phyloP scores from a whole-genome alignment of 37 sponge, comb jelly and placozoan genomes.

The Hexactinellida sp. region DNA sequence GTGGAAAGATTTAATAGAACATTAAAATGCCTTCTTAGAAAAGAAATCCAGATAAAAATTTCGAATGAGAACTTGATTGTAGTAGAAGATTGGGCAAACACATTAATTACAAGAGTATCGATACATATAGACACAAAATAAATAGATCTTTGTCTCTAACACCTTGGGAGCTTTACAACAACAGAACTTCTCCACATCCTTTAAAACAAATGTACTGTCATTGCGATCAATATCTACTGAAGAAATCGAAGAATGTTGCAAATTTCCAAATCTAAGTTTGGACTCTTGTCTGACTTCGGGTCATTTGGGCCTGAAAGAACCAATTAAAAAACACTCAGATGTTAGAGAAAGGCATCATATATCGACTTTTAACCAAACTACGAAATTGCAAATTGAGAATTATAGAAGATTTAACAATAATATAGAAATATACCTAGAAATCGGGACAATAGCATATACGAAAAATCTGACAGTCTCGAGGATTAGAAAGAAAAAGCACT shows the following conservation, averaged over 20 bases:
- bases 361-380: background rate
- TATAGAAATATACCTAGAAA: background rate
- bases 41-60: background rate
- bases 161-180: background rate
- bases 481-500: background rate
- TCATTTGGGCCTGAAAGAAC: background rate
- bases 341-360: background rate
- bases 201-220: background rate
- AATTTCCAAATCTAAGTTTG: background rate
- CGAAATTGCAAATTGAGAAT: background rate
- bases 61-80: background rate
- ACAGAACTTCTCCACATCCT: too few species aligned
- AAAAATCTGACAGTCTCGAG: background rate
- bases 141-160: background rate
- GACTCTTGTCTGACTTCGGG: background rate
- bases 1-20: conserved; percentile 10
- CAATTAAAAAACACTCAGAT: background rate
- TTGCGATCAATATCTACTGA: background rate
- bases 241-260: background rate
- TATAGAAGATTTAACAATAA: background rate
- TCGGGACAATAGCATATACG: background rate
- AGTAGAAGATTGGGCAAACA: too few species aligned
- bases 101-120: too few species aligned
- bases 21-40: background rate
- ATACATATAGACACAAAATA: background rate